These are phyloP conservation scores for Ricordea florida DNA, from an alignment of 92 coral and sea anemone species.

Conservation along the genomic window DNA sequence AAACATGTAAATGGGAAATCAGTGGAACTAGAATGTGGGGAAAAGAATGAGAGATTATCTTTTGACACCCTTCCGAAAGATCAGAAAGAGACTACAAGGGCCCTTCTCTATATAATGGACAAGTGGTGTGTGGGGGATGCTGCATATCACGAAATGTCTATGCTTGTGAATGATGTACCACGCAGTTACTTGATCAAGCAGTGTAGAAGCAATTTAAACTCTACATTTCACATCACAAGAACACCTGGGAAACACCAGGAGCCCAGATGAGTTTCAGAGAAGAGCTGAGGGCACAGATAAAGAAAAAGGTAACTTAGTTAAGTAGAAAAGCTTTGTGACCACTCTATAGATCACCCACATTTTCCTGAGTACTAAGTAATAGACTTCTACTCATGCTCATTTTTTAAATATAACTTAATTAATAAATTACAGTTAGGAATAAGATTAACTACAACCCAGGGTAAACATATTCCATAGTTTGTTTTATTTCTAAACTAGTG, in stretches of 20 bases:
- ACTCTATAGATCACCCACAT: too few species aligned
- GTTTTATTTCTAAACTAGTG: too few species aligned
- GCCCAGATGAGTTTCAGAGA: slow-evolving; percentile 54
- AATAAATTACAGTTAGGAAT: too few species aligned
- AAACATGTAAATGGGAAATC: neutral
- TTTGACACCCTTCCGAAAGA: neutral
- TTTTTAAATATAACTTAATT: too few species aligned
- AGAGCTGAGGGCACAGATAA: slow-evolving; percentile 24
- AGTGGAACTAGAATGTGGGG: neutral
- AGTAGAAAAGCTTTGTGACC: too few species aligned
- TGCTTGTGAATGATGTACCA: slow-evolving; percentile 31
- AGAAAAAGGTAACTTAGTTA: slow-evolving; percentile 3
- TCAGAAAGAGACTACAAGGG: neutral
- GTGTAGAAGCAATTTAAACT: slow-evolving; percentile 45
- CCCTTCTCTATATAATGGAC: slow-evolving; percentile 47
- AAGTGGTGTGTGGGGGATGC: slow-evolving; percentile 54
- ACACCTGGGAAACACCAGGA: slow-evolving; percentile 61
- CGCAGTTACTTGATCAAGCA: slow-evolving; percentile 52
- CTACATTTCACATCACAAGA: slow-evolving; percentile 25
- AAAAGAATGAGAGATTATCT: neutral
- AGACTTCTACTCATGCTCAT: too few species aligned
- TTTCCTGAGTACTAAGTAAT: too few species aligned
- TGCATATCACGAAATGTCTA: slow-evolving; percentile 45
- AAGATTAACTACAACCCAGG: too few species aligned
- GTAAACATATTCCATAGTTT: too few species aligned